These are phyloP conservation scores for Labeo rohita DNA, from an alignment of 2,113 vertebrate species.

Conservation along the genomic window DNA sequence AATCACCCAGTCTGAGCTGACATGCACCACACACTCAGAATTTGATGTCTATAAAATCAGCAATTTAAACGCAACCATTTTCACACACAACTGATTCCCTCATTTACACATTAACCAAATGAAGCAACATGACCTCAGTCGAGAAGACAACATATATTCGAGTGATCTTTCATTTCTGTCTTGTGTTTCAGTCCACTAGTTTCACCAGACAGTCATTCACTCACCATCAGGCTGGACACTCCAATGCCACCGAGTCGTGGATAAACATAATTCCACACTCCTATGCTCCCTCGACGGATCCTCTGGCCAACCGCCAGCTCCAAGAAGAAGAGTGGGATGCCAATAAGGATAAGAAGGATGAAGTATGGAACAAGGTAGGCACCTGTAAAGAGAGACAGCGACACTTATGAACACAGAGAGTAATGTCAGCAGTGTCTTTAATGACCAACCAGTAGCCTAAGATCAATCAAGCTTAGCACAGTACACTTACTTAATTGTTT, in stretches of 20 bases:
- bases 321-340: constrained; percentile 96
- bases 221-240: constrained; percentile 93
- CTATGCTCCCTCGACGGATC: constrained; percentile 94
- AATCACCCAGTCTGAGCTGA: background rate
- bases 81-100: background rate
- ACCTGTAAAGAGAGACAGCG: constrained; percentile 72
- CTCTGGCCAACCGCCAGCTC: constrained; percentile 96
- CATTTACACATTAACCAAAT: background rate
- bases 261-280: constrained; percentile 96
- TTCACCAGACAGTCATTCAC: constrained; percentile 44
- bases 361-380: constrained; percentile 95
- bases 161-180: background rate
- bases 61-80: background rate
- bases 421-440: background rate
- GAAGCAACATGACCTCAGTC: background rate
- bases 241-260: constrained; percentile 93
- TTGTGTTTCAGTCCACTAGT: background rate
- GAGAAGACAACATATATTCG: background rate
- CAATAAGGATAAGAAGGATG: constrained; percentile 93
- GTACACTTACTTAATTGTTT: background rate
- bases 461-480: constrained; percentile 11
- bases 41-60: background rate
- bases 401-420: constrained; percentile 1
- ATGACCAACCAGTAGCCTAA: background rate
- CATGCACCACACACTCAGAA: background rate